Evolutionary conservation across 2,888 invertebrate genomes (phyloP).

Genomic region (Hydrotaea cyrtoneurina): DNA sequence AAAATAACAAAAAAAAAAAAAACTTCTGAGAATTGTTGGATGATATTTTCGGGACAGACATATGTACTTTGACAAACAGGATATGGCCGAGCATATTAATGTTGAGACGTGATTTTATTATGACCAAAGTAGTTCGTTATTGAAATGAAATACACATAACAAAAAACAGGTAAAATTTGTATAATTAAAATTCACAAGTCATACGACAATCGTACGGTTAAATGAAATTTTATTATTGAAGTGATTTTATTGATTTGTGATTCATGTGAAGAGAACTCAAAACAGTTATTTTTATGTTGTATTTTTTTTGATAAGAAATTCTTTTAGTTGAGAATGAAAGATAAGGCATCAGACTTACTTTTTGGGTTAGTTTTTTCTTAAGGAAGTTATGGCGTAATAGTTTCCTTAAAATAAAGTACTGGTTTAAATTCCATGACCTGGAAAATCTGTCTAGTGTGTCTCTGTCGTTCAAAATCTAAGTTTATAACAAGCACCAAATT

Average conservation of each 20-base stretch:
- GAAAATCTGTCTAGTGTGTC: no score
- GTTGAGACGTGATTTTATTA: constrained; percentile 41
- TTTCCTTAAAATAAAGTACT: no score
- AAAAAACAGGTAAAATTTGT: background rate
- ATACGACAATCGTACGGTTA: background rate
- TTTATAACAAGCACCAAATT: no score
- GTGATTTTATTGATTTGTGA: background rate
- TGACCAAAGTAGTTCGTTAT: constrained; percentile 16
- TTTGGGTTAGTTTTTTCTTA: no score
- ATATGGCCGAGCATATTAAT: constrained; percentile 29
- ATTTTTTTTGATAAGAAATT: no score
- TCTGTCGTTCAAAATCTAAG: no score
- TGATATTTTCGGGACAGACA: background rate
- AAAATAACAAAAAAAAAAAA: background rate
- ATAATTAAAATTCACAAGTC: constrained; percentile 11
- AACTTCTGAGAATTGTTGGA: background rate
- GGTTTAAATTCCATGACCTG: no score
- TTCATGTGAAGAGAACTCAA: background rate
- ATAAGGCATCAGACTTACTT: no score
- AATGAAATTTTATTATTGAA: background rate
- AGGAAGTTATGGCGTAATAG: no score
- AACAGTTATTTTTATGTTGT: no score
- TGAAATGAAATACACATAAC: constrained; percentile 2
- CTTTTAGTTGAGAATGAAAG: no score
- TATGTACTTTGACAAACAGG: no score